These are phyloP conservation scores for Eutolmus rufibarbis DNA, from an alignment of 2,888 invertebrate genomes.

Conservation along the genomic window DNA sequence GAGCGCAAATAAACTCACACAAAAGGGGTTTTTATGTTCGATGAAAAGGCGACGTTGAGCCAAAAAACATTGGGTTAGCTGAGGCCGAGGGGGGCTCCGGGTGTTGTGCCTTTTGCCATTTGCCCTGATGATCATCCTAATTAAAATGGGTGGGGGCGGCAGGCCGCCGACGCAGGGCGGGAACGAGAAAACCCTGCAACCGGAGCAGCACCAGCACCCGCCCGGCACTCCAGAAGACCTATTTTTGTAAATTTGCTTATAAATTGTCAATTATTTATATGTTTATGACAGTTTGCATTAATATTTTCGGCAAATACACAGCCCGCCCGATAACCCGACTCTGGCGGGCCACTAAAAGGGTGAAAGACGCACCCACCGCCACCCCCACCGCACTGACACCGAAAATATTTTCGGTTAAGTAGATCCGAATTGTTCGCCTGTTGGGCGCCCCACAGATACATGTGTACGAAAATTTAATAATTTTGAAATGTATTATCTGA, in stretches of 20 bases:
- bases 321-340: neutral
- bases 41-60: constrained; percentile 34
- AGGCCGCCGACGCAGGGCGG: neutral
- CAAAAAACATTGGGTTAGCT: constrained; percentile 28
- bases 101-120: constrained; percentile 30
- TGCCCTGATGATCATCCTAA: constrained; percentile 40
- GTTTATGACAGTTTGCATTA: constrained; percentile 50
- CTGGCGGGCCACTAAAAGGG: neutral
- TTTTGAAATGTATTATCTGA: constrained; percentile 49
- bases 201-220: neutral
- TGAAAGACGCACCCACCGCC: neutral
- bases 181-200: neutral
- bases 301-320: constrained; percentile 45
- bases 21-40: constrained; percentile 38
- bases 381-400: neutral
- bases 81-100: neutral
- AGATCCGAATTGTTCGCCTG: constrained; percentile 40
- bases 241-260: constrained; percentile 50
- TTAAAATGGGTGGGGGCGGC: constrained; percentile 13
- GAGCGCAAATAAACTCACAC: constrained; percentile 40
- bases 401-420: constrained; percentile 34
- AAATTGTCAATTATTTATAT: constrained; percentile 51
- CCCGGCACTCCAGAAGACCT: constrained; percentile 47
- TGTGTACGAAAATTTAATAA: constrained; percentile 32
- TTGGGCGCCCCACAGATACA: constrained; percentile 11